Conservation (phyloP, 2,888 invertebrate genomes). For the Drosophila anomelani region DNA sequence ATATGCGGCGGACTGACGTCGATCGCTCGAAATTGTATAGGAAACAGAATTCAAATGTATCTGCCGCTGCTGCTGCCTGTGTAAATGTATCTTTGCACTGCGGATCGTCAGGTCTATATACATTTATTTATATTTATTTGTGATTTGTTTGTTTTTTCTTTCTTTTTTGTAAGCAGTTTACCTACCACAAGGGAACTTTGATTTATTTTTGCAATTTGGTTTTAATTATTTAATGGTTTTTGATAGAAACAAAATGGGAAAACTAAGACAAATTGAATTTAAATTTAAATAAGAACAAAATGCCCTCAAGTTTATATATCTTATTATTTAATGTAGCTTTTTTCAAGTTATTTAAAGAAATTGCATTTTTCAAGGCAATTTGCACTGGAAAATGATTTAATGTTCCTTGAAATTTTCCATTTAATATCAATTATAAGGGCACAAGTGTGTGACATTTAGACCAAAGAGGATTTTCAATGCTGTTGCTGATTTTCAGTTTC, state of each 20-base stretch:
- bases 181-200: conserved; percentile 62
- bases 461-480: neutral
- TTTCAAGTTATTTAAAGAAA: neutral
- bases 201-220: conserved; percentile 36
- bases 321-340: conserved; percentile 21
- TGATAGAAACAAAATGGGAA: conserved; percentile 5
- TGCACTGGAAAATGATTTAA: conserved; percentile 57
- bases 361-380: conserved; percentile 29
- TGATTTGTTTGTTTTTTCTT: conserved; percentile 4
- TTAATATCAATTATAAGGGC: conserved; percentile 47
- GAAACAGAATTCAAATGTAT: conserved; percentile 28
- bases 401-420: conserved; percentile 54
- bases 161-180: conserved; percentile 1
- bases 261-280: conserved; percentile 50
- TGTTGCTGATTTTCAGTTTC: conserved; percentile 4
- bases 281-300: neutral
- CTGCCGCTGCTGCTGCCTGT: conserved; percentile 5
- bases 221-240: conserved; percentile 27
- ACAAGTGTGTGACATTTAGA: conserved; percentile 25
- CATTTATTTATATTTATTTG: neutral
- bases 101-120: conserved; percentile 5
- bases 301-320: neutral
- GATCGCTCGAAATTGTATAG: conserved; percentile 20
- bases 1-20: conserved; percentile 23
- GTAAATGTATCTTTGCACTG: conserved; percentile 19